A percentile compares a stretch with the other conserved stretches of the same genome.
Conservation (phyloP, 2,797 vertebrate species). For the Lagocephalus sceleratus region DNA sequence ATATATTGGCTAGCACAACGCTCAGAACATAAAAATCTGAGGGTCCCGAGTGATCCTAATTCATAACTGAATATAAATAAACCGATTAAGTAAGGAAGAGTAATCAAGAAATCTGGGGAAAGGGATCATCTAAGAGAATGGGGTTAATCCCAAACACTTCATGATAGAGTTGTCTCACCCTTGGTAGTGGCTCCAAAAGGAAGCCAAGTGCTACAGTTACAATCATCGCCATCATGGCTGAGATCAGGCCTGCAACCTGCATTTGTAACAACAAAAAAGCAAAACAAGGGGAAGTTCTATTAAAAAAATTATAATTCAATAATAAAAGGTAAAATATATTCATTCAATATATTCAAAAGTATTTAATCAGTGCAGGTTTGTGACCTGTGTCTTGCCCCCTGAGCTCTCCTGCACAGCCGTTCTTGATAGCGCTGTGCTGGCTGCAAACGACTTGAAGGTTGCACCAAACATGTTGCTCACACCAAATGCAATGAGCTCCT, state of each 20-base stretch:
- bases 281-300: neutral
- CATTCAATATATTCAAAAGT: too few species aligned
- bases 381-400: constrained; percentile 92
- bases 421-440: constrained; percentile 88
- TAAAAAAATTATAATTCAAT: neutral
- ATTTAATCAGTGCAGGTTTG: too few species aligned
- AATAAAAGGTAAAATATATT: neutral
- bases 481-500: constrained; percentile 94
- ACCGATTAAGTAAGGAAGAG: too few species aligned
- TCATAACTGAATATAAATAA: too few species aligned
- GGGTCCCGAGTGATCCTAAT: too few species aligned
- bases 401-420: constrained; percentile 91
- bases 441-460: constrained; percentile 86
- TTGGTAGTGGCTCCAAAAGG: constrained; percentile 87
- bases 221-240: constrained; percentile 83
- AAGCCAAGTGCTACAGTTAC: constrained; percentile 84
- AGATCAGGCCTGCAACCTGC: constrained; percentile 88
- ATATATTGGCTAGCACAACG: too few species aligned
- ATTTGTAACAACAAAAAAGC: constrained; percentile 8
- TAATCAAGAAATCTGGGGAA: neutral
- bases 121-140: neutral
- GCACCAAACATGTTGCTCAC: constrained; percentile 86
- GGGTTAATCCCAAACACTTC: too few species aligned
- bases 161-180: constrained; percentile 69
- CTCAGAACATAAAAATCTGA: too few species aligned